phyloP scores from a whole-genome alignment of 2,113 vertebrate species.

The Procavia capensis region DNA sequence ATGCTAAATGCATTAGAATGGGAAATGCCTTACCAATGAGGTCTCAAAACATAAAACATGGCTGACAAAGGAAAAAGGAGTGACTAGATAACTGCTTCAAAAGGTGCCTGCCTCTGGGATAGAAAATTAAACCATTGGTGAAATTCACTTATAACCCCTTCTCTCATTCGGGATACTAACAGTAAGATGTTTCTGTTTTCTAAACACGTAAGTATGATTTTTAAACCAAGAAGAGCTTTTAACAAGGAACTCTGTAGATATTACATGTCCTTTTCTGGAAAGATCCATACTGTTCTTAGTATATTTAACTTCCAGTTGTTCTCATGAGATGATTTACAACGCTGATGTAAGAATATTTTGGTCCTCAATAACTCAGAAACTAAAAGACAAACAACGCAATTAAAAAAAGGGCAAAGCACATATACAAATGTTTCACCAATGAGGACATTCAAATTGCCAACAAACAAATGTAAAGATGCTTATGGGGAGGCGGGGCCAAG shows the following conservation, averaged over 20 bases:
- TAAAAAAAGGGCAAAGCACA: too few species aligned
- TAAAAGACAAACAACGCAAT: too few species aligned
- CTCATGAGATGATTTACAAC: background rate
- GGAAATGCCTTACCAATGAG: too few species aligned
- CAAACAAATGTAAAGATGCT: too few species aligned
- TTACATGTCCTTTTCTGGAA: slow-evolving; percentile 28
- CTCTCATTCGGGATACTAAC: background rate
- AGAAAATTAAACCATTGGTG: background rate
- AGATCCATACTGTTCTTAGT: background rate
- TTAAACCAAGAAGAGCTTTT: slow-evolving; percentile 21
- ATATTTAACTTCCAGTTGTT: slow-evolving; percentile 11
- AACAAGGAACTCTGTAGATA: background rate
- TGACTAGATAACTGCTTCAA: background rate
- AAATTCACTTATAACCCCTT: background rate
- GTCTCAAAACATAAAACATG: too few species aligned
- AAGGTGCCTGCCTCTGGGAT: background rate
- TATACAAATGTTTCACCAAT: too few species aligned
- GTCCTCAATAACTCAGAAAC: too few species aligned
- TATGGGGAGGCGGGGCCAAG: too few species aligned
- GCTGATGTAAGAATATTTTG: background rate
- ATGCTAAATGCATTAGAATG: too few species aligned
- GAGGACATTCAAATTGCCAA: too few species aligned
- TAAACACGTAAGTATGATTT: slow-evolving; percentile 12
- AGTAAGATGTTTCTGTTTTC: background rate
- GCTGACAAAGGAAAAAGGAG: background rate